A percentile compares a stretch with the other conserved stretches of the same genome.
These are phyloP conservation scores for Nebria salina DNA, from an alignment of 2,888 invertebrate genomes.

Conservation along the genomic window DNA sequence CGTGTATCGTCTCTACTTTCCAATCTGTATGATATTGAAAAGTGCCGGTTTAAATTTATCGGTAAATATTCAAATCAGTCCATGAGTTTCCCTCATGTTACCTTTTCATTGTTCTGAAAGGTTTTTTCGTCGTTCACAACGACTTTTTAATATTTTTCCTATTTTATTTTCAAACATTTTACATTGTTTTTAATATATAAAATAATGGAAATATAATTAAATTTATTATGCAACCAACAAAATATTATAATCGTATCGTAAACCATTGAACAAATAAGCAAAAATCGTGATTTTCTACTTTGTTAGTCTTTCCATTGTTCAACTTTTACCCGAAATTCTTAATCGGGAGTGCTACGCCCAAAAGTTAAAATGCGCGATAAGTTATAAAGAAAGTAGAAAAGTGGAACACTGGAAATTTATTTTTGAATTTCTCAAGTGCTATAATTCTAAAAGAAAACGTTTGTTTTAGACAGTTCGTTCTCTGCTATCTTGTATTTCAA, in stretches of 20 bases:
- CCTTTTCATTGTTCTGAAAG: not conserved
- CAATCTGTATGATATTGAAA: not conserved
- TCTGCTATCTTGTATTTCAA: not conserved
- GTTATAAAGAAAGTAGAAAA: not conserved
- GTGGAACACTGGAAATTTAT: not conserved
- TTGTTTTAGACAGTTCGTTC: not conserved
- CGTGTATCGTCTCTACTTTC: not conserved
- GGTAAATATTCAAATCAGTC: constrained; percentile 1
- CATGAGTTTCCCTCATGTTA: not conserved
- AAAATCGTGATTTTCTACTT: no score
- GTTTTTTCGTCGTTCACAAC: no score
- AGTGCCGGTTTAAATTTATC: not conserved
- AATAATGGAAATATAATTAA: no score
- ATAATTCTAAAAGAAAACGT: not conserved
- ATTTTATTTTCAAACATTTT: no score
- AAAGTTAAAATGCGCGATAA: not conserved
- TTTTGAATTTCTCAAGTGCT: not conserved
- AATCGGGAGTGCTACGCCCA: not conserved
- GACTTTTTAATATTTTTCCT: no score
- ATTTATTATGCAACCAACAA: not conserved
- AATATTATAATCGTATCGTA: not conserved
- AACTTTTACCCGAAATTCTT: not conserved
- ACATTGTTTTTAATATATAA: no score
- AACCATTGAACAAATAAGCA: not conserved
- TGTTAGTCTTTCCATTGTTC: not conserved